A percentile compares a stretch with the other conserved stretches of the same genome.
These are phyloP conservation scores for Podocnemis expansa DNA, from an alignment of 2,113 vertebrate species.

Conservation along the genomic window DNA sequence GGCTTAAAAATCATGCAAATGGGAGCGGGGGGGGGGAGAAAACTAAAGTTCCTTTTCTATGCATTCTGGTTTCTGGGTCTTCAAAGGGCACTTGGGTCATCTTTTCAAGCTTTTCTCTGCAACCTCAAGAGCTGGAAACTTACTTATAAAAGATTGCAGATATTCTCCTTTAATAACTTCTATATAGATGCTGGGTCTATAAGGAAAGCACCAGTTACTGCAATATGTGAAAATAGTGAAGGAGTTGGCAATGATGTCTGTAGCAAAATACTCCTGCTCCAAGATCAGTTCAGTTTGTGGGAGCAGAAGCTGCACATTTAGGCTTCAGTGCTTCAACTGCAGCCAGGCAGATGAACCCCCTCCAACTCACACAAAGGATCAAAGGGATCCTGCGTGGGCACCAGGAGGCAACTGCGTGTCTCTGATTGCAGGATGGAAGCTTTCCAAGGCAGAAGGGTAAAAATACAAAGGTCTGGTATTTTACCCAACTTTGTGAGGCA, in stretches of 20 bases:
- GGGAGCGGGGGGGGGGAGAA: too few species aligned
- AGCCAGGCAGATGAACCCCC: neutral
- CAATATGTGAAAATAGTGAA: neutral
- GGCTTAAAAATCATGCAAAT: neutral
- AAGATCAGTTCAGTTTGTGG: neutral
- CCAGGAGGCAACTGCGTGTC: neutral
- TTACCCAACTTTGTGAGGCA: neutral
- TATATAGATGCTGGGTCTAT: neutral
- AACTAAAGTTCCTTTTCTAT: neutral
- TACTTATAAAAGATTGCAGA: neutral
- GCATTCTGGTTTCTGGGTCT: neutral
- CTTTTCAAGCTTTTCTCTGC: neutral
- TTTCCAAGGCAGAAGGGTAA: neutral
- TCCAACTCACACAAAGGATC: neutral
- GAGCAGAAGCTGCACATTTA: neutral
- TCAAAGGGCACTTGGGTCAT: neutral
- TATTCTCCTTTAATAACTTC: neutral
- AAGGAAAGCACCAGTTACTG: fast-evolving
- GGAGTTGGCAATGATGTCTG: neutral
- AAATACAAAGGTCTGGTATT: neutral
- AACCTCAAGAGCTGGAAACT: neutral
- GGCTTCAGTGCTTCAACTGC: neutral
- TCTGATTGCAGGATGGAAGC: neutral
- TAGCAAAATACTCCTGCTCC: neutral
- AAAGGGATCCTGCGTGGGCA: neutral